Evolutionary conservation across 37 sponge, comb jelly and placozoan species (phyloP), one percentile per base, ranked within the genome.

Genomic region (Cladorhizidae sp.): DNA sequence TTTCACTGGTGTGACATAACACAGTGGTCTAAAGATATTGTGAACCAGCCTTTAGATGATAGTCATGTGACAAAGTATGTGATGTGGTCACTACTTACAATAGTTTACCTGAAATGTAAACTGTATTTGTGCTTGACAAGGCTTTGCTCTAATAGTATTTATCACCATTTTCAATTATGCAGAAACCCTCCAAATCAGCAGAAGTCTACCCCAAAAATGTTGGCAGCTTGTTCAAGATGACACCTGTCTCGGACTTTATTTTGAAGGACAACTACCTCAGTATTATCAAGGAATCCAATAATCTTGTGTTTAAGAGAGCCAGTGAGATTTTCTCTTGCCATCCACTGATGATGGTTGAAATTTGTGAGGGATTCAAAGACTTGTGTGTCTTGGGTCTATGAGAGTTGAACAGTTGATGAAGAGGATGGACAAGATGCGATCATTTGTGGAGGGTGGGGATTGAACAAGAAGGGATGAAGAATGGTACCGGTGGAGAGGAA

Each of bases 331-430:
- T 96, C 56, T 26, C 61, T 23, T 42, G 49, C 8, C 97, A 96
- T 61, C 90, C 94, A 1, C 57, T 82, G 64, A 98, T 94, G 56
- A 85, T 94, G 2, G 91, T 91, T 1, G 96, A 98, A 36, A 76
- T 98, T 3, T 33, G 37, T 36, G 64, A 74, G 50, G 80, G 37
- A 49, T 92, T 84, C 43, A 67, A 92, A 71, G 98, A 94, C 70
- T 55, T 94, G 28, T 84, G 87, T 43, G 86, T 89, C 31, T 74
- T 98, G 57, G 99, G 99, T 2, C 89, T 82, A 81, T 78, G 81
- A 45, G 99, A 98, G 49, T 71, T 98, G 74, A 74, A 78, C 67
- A 52, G 49, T 74, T 96, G 72, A 64, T 92, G 40, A 87, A 77
- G 23, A 93, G 96, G 96, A 41, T 93, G 25, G 76, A 81, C 43